A percentile compares a stretch with the other conserved stretches of the same genome.
Evolutionary conservation across 2,113 vertebrate genomes (phyloP).

Genomic region (Caloenas nicobarica): DNA sequence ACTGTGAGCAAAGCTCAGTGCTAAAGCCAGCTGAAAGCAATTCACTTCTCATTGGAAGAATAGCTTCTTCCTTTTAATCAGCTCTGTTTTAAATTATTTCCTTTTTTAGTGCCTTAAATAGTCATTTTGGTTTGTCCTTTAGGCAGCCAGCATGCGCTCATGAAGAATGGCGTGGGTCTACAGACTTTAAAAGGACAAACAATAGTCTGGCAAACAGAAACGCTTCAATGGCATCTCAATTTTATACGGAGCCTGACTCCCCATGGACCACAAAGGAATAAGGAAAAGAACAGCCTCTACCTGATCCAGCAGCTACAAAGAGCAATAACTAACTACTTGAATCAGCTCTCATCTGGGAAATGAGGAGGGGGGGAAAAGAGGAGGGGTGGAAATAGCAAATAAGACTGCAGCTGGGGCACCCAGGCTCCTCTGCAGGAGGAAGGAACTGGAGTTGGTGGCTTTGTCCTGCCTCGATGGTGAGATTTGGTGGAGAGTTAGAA

Average conservation of each 20-base stretch:
- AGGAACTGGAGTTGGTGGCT: background rate
- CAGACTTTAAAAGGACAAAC: conserved; percentile 46
- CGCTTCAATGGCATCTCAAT: background rate
- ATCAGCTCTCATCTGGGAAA: background rate
- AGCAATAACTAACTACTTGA: background rate
- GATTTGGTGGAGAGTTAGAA: background rate
- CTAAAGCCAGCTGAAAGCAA: conserved; percentile 60
- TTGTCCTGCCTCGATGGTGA: background rate
- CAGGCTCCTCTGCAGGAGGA: background rate
- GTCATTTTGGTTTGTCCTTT: conserved; percentile 50
- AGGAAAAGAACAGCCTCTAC: background rate
- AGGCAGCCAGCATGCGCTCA: conserved; percentile 9
- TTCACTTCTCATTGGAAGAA: conserved; percentile 35
- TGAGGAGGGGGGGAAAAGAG: too few species aligned
- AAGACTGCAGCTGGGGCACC: background rate
- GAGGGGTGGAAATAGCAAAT: background rate
- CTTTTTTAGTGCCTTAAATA: conserved; percentile 59
- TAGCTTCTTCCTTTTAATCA: conserved; percentile 62
- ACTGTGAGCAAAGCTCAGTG: background rate
- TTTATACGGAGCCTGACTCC: background rate
- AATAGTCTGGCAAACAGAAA: conserved; percentile 51
- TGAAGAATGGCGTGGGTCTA: conserved; percentile 9
- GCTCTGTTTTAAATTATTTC: conserved; percentile 41
- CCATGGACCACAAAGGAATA: background rate
- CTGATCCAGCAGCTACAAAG: background rate